Percentiles rank a stretch among this genome's conserved stretches.
Conservation (phyloP, 2,797 vertebrate species). For the Merluccius polli region DNA sequence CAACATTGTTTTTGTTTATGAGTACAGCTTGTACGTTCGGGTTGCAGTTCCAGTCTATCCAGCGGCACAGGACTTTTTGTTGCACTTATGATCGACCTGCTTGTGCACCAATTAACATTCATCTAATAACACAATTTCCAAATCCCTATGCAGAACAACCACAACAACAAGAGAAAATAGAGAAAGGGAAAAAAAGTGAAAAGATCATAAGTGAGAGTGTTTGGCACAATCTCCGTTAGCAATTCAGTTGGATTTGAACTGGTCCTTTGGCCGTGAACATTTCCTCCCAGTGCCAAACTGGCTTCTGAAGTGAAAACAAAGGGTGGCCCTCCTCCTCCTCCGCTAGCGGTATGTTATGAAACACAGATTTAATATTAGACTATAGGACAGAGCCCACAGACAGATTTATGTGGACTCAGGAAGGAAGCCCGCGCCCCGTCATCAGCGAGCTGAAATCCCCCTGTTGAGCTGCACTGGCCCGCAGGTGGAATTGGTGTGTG, state of each 20-base stretch:
- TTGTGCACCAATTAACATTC: background rate
- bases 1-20: background rate
- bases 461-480: constrained; percentile 51
- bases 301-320: constrained; percentile 39
- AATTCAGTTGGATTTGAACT: background rate
- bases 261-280: background rate
- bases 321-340: constrained; percentile 29
- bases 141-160: background rate
- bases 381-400: constrained; percentile 58
- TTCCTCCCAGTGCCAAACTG: background rate
- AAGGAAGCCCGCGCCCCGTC: constrained; percentile 71
- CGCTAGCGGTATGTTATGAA: constrained; percentile 55
- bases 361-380: constrained; percentile 71
- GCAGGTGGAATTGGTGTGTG: constrained; percentile 48
- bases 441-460: constrained; percentile 67
- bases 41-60: background rate
- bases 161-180: background rate
- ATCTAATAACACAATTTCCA: background rate
- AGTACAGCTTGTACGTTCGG: background rate
- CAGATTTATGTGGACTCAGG: constrained; percentile 78
- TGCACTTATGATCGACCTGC: background rate
- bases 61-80: no score
- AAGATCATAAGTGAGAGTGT: background rate
- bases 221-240: background rate
- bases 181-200: background rate